Evolutionary conservation across 2,888 invertebrate genomes (phyloP).

Genomic region (Drosophila ezoana): DNA sequence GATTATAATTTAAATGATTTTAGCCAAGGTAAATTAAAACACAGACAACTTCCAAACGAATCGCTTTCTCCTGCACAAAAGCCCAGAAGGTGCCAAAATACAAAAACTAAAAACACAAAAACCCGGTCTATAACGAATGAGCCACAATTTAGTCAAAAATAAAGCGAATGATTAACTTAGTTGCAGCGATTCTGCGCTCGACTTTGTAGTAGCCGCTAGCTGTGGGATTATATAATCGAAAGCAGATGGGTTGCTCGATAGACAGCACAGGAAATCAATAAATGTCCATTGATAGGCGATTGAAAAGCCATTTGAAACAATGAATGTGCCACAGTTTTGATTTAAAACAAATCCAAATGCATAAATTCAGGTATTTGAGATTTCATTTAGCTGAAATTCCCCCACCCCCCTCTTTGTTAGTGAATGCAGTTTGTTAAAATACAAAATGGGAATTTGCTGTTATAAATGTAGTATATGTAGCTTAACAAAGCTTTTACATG

Average conservation of each 20-base stretch:
- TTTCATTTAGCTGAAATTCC: slow-evolving; percentile 5
- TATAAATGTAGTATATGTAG: neutral
- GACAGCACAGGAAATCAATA: slow-evolving; percentile 5
- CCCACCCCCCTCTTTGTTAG: neutral
- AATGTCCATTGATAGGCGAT: slow-evolving; percentile 26
- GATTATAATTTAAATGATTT: slow-evolving; percentile 63
- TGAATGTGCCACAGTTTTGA: slow-evolving; percentile 29
- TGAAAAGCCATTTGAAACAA: slow-evolving; percentile 22
- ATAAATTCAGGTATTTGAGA: slow-evolving; percentile 14
- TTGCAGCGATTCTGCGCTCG: slow-evolving; percentile 15
- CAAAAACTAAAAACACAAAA: slow-evolving; percentile 18
- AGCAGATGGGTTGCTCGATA: slow-evolving; percentile 7
- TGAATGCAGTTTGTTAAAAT: slow-evolving; percentile 3
- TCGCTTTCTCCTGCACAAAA: slow-evolving; percentile 55
- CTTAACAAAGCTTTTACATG: too few species aligned
- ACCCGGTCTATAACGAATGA: slow-evolving; percentile 26
- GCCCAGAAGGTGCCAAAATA: slow-evolving; percentile 63
- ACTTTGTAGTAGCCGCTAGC: slow-evolving; percentile 33
- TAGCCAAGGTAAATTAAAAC: slow-evolving; percentile 45
- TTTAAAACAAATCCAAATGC: slow-evolving; percentile 24
- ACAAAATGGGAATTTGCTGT: neutral
- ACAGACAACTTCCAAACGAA: slow-evolving; percentile 36
- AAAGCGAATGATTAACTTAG: slow-evolving; percentile 37
- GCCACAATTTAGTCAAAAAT: slow-evolving; percentile 16
- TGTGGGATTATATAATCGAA: slow-evolving; percentile 37